Percentiles rank a stretch among this genome's conserved stretches.
These are phyloP conservation scores for Spongilla lacustris DNA, from an alignment of 37 sponge, comb jelly and placozoan species.

Conservation along the genomic window DNA sequence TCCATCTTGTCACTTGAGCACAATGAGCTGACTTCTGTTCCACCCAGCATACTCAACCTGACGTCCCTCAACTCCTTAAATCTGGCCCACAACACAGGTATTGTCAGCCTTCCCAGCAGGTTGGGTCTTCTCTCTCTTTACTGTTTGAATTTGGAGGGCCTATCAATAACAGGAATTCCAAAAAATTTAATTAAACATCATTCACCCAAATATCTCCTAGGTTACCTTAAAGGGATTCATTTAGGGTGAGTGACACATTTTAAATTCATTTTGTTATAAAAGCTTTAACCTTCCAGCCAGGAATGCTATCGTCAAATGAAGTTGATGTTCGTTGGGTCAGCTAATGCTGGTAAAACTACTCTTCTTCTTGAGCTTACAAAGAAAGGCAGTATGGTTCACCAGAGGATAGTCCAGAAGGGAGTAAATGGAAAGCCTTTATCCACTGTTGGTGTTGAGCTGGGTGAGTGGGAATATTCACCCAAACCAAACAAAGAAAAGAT, in stretches of 20 bases:
- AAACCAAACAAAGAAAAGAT: slow-evolving; percentile 33
- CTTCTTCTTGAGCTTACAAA: slow-evolving; percentile 66
- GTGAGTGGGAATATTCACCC: slow-evolving; percentile 71
- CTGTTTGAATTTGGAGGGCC: slow-evolving; percentile 42
- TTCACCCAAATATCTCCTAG: slow-evolving; percentile 27
- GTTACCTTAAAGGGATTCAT: slow-evolving; percentile 53
- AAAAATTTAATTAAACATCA: not conserved
- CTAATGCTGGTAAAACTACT: slow-evolving; percentile 82
- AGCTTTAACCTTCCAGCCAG: too few relatives aligned
- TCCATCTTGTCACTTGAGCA: slow-evolving; percentile 49
- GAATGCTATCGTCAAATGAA: slow-evolving; percentile 76
- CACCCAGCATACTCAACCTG: slow-evolving; percentile 38
- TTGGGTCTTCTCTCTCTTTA: slow-evolving; percentile 66
- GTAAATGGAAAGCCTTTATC: slow-evolving; percentile 56
- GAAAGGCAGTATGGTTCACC: slow-evolving; percentile 45
- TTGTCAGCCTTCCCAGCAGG: slow-evolving; percentile 47
- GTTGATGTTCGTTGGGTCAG: slow-evolving; percentile 81
- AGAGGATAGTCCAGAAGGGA: slow-evolving; percentile 57
- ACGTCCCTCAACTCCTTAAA: slow-evolving; percentile 50
- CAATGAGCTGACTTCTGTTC: slow-evolving; percentile 38
- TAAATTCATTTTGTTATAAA: slow-evolving; percentile 8
- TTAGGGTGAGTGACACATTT: slow-evolving; percentile 54
- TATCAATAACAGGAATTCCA: slow-evolving; percentile 44
- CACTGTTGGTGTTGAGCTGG: slow-evolving; percentile 84
- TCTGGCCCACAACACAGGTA: slow-evolving; percentile 40